phyloP scores from a whole-genome alignment of 2,797 vertebrate species.

The Hirundo rustica region DNA sequence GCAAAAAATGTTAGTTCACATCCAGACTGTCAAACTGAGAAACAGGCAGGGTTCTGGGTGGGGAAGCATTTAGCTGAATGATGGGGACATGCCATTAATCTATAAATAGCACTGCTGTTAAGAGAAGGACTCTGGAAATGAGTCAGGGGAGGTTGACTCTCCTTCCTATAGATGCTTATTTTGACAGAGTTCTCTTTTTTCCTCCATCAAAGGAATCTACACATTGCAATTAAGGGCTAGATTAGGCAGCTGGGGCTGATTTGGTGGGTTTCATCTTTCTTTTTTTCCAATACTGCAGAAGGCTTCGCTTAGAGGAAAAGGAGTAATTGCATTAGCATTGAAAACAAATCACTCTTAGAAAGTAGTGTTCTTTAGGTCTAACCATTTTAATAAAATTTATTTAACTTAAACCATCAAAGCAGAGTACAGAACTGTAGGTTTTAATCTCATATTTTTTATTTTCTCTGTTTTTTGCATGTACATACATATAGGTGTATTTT shows the following conservation, averaged over 20 bases:
- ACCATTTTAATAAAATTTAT: neutral
- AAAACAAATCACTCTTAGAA: neutral
- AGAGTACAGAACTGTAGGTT: neutral
- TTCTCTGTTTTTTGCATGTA: neutral
- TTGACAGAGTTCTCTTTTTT: neutral
- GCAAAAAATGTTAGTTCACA: neutral
- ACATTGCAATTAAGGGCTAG: neutral
- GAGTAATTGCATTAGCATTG: slow-evolving; percentile 16
- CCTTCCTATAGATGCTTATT: neutral
- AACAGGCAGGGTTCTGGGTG: neutral
- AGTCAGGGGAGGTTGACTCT: neutral
- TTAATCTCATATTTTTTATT: neutral
- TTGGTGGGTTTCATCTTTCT: neutral
- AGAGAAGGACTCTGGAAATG: neutral
- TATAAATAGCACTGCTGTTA: neutral
- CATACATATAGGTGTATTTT: neutral
- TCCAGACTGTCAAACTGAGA: neutral
- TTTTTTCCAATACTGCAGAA: neutral
- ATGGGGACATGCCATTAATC: neutral
- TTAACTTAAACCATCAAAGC: neutral
- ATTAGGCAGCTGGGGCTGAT: neutral
- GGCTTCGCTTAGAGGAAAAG: neutral
- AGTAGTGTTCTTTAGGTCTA: neutral
- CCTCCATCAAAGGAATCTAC: neutral
- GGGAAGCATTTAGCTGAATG: neutral